Evolutionary conservation across 2,888 invertebrate genomes (phyloP), one percentile per base, ranked within the genome.

Genomic region (Thereva nobilitata): DNA sequence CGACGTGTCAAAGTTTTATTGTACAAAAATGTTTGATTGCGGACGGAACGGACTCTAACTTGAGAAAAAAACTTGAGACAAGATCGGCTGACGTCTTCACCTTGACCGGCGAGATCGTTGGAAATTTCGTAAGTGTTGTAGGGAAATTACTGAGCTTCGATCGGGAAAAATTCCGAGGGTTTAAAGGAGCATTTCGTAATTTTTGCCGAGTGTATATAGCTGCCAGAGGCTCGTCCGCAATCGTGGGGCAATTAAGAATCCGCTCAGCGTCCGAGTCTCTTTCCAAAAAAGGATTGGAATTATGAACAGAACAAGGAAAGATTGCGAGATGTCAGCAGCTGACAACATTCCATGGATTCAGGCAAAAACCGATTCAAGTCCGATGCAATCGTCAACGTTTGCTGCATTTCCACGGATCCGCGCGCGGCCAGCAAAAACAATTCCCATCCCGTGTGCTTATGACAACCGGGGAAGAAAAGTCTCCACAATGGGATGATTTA

Each of bases 221-320:
- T 23, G 23, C 23, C 23, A 23, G 23, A 23, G 37, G 37, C 12
- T 9, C 12, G 50, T 59, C 45, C 37, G 37, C 35, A 47, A 44
- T 37, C 38, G n/a, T n/a, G 38, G 7, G 70, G 70, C 71, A 72
- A 71, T 72, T 72, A 72, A 72, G 69, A 72, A 71, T 66, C 71
- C 70, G 71, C 71, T 71, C 72, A 70, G 70, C 67, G 68, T 69
- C 69, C 68, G 69, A 69, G 70, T 40, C 68, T 71, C 66, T 69
- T 70, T 68, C 71, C 70, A 70, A 72, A 72, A 72, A 72, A 72
- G 72, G 72, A 71, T 65, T 66, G 68, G 69, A 71, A 69, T 72
- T 72, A 70, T 72, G 70, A 71, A 69, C 71, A 70, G 70, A 72
- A 69, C 40, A 64, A 47, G 47, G 37, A 42, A 64, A 55, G 54